Evolutionary conservation across 1,140 invertebrate species (phyloP).

Genomic region (Neodiprion fabricii): DNA sequence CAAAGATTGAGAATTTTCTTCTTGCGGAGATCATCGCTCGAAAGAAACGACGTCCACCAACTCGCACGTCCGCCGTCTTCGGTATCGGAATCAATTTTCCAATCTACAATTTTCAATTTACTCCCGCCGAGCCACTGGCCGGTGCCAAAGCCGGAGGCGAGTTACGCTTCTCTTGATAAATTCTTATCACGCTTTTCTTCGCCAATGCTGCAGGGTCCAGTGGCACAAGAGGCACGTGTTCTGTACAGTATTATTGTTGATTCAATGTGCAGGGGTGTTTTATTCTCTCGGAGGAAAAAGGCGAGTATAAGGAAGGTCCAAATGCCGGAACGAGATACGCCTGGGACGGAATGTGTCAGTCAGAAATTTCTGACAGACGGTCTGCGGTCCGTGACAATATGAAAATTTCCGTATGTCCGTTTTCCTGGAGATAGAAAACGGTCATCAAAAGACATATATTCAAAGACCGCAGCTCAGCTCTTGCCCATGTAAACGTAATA

Average conservation of each 20-base stretch:
- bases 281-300: neutral
- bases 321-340: neutral
- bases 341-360: neutral
- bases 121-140: neutral
- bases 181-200: constrained; percentile 5
- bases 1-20: too few relatives aligned
- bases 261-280: neutral
- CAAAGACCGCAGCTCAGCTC: too few relatives aligned
- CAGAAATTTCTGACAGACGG: neutral
- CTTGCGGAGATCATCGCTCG: too few relatives aligned
- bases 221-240: neutral
- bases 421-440: neutral
- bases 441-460: too few relatives aligned
- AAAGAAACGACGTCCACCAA: too few relatives aligned
- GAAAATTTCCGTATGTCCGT: neutral
- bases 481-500: too few relatives aligned
- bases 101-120: constrained; percentile 1
- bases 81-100: neutral
- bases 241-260: neutral
- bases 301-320: neutral
- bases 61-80: neutral
- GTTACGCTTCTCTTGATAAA: neutral
- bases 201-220: neutral
- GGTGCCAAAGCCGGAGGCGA: constrained; percentile 1
- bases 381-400: neutral